phyloP scores from a whole-genome alignment of 2,113 vertebrate species.

The Ciconia maguari region DNA sequence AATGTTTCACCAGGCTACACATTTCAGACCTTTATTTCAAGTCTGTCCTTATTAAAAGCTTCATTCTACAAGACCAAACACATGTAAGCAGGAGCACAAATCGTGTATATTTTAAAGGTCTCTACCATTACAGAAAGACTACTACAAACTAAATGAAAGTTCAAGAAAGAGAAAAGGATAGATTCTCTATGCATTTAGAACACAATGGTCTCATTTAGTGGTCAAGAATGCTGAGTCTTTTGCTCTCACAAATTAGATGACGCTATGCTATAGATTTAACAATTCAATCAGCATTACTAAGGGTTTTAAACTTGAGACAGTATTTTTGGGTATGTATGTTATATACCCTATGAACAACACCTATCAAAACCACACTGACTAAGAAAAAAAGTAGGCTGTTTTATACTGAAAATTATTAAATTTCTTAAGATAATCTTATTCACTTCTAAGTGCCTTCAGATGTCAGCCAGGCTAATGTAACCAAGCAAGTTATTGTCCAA shows the following conservation, averaged over 20 bases:
- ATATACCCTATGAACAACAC: neutral
- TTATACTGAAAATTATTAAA: neutral
- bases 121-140: neutral
- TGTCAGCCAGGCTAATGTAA: neutral
- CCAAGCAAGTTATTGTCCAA: neutral
- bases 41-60: neutral
- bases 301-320: neutral
- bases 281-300: neutral
- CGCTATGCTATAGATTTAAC: neutral
- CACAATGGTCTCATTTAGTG: neutral
- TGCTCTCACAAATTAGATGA: neutral
- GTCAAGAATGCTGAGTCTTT: neutral
- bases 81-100: neutral
- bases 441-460: neutral
- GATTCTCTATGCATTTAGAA: neutral
- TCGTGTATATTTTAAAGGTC: neutral
- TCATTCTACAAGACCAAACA: neutral
- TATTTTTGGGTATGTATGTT: neutral
- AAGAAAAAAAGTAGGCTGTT: neutral
- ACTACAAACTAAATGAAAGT: neutral
- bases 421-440: neutral
- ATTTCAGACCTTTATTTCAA: neutral
- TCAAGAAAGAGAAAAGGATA: neutral
- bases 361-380: neutral
- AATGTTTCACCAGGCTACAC: neutral